Conservation (phyloP, 37 sponge, comb jelly and placozoan genomes). For the Chondrilla cf. caribensis region DNA sequence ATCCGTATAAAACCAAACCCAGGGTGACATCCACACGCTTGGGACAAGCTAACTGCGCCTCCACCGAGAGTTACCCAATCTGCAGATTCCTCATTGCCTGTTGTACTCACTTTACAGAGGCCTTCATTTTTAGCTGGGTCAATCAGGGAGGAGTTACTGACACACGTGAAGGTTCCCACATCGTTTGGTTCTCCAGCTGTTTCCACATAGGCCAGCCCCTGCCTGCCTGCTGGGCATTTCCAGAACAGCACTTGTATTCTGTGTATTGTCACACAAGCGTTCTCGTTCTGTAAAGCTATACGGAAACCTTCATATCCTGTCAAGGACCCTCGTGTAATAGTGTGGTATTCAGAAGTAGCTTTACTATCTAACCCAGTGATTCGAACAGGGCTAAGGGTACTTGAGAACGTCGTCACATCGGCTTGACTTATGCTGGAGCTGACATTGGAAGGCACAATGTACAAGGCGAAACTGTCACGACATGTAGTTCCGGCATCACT, state of each 20-base stretch:
- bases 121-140: too few relatives aligned
- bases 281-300: not conserved
- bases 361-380: not conserved
- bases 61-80: too few relatives aligned
- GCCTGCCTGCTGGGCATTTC: conserved; percentile 9
- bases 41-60: too few relatives aligned
- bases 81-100: too few relatives aligned
- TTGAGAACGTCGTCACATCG: not conserved
- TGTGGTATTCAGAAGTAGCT: not conserved
- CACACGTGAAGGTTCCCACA: too few relatives aligned
- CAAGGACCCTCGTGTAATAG: not conserved
- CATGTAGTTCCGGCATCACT: not conserved
- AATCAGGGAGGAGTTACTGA: too few relatives aligned
- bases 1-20: too few relatives aligned
- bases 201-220: too few relatives aligned
- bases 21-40: too few relatives aligned
- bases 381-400: not conserved
- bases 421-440: not conserved
- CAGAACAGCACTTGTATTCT: not conserved
- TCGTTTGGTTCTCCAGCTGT: too few relatives aligned
- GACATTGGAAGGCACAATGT: not conserved
- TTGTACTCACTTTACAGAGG: too few relatives aligned
- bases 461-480: not conserved
- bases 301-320: not conserved
- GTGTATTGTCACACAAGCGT: not conserved